A percentile compares a stretch with the other conserved stretches of the same genome.
These are phyloP conservation scores for Chymomyza fuscimana DNA, from an alignment of 2,888 invertebrate species.

Conservation along the genomic window DNA sequence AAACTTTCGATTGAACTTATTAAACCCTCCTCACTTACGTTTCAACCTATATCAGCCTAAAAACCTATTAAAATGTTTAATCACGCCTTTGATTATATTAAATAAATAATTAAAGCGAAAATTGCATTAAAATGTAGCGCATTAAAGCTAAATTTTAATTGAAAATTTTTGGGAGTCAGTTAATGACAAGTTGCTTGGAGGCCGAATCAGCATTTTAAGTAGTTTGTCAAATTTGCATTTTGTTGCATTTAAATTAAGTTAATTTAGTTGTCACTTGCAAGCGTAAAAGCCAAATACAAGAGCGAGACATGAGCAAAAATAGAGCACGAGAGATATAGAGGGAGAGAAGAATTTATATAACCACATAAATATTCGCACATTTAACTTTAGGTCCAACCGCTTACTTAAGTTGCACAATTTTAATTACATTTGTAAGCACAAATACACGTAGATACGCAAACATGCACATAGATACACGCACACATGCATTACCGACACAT, in stretches of 20 bases:
- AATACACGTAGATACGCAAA: slow-evolving; percentile 3
- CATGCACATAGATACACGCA: not conserved
- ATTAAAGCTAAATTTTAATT: not conserved
- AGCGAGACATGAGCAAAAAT: too few relatives aligned
- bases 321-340: not conserved
- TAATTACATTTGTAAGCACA: slow-evolving; percentile 49
- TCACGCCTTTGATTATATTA: not conserved
- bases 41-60: not conserved
- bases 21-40: too few relatives aligned
- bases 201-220: not conserved
- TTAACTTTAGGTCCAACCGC: slow-evolving; percentile 41
- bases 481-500: not conserved
- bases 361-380: slow-evolving; percentile 41
- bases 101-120: not conserved
- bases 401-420: slow-evolving; percentile 49
- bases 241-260: slow-evolving; percentile 61
- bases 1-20: too few relatives aligned
- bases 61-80: not conserved
- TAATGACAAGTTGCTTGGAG: not conserved
- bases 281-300: slow-evolving; percentile 18
- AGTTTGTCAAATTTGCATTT: slow-evolving; percentile 16
- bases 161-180: not conserved
- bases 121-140: not conserved
- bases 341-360: not conserved
- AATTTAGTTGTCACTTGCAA: slow-evolving; percentile 59